Evolutionary conservation across 2,113 vertebrate genomes (phyloP), one percentile per base, ranked within the genome.

Genomic region (Pagrus major): DNA sequence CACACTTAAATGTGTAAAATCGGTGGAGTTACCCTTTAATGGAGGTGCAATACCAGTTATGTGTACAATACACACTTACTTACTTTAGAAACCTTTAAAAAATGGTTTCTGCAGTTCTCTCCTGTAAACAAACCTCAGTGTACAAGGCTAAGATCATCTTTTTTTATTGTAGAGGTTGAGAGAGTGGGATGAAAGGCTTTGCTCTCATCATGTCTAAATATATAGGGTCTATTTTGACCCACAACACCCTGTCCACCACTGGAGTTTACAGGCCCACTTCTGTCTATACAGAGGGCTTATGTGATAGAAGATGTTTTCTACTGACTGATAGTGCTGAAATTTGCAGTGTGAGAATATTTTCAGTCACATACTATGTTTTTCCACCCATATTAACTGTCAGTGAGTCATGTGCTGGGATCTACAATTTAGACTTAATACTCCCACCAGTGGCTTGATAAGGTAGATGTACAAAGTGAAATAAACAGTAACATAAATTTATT

Each of bases 171-270:
- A 71, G 80, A 70, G 42, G 37, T 52, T 54, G 44, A 51, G 51
- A 66, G 42, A 60, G 52, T 51, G 51, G 44, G 77, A 71, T 60
- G 71, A 71, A 49, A 75, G 76, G 51, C 71, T 85, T 71, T 84
- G 76, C 79, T 80, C 71, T 76, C 66, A 44, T 37, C 44, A 12
- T 44, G 60, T 70, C 67, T 80, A 71, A 80, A 76, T 76, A 80
- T 80, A 80, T 29, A 37, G 29, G 20, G 21, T 76, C 67, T 80
- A 61, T 80, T 85, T 75, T 47, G n/a, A 72, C 47, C n/a, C 29
- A 42, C 21, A 59, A 65, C 42, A 42, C 21, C 11, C 23, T 52
- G 75, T 69, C 31, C 47, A 23, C 49, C 47, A 52, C 14, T 42
- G 58, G 23, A 51, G 20, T 33, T 65, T 29, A 49, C 29, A 49